phyloP scores from a whole-genome alignment of 2,888 invertebrate species.

The Eupithecia abbreviata region DNA sequence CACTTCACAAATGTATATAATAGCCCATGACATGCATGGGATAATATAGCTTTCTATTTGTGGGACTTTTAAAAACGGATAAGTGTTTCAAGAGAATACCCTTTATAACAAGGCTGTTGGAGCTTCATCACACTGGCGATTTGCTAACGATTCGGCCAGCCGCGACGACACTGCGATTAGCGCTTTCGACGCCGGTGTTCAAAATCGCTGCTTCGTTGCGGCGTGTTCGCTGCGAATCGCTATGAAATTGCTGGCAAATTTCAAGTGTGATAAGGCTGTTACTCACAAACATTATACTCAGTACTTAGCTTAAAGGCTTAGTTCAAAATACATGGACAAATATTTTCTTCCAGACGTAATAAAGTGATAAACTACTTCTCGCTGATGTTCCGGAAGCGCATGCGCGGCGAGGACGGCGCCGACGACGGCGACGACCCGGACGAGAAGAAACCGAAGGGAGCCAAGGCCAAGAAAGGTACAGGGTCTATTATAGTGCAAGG shows the following conservation, averaged over 20 bases:
- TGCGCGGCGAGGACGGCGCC: slow-evolving; percentile 89
- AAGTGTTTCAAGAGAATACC: not conserved
- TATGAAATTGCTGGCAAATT: not conserved
- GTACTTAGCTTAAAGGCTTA: not conserved
- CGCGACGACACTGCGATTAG: no score
- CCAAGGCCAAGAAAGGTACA: slow-evolving; percentile 82
- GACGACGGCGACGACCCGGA: slow-evolving; percentile 87
- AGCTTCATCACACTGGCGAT: no score
- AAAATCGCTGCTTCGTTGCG: no score
- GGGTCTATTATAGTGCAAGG: not conserved
- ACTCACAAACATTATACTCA: no score
- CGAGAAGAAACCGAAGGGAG: slow-evolving; percentile 83
- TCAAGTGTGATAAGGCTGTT: no score
- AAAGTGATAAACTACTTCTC: slow-evolving; percentile 98
- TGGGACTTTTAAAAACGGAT: not conserved
- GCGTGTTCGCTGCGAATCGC: not conserved
- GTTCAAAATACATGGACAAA: not conserved
- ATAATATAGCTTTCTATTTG: not conserved
- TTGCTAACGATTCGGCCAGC: no score
- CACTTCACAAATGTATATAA: no score
- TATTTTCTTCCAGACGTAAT: slow-evolving; percentile 87
- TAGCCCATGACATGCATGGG: not conserved
- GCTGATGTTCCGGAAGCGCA: slow-evolving; percentile 94
- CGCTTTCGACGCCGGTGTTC: no score
- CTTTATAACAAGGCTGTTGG: not conserved